Evolutionary conservation across 2,797 vertebrate species (phyloP).

Genomic region (Xyrichtys novacula): DNA sequence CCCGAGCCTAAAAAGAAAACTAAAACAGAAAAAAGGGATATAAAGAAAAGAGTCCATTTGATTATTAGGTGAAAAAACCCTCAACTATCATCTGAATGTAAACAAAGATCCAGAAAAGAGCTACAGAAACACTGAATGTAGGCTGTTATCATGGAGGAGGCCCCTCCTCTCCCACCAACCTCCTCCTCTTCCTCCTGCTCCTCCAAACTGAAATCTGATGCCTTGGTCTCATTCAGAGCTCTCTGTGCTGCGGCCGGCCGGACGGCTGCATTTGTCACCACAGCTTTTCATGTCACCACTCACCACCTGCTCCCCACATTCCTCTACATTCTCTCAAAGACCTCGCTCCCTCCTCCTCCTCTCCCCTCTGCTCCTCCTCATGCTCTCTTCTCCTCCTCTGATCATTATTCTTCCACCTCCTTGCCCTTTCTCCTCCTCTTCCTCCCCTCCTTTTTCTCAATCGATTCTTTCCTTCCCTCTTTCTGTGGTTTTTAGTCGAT

Average conservation of each 20-base stretch:
- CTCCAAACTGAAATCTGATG: slow-evolving; percentile 66
- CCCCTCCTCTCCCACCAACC: neutral
- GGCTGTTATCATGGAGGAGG: slow-evolving; percentile 1
- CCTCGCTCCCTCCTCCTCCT: slow-evolving; percentile 59
- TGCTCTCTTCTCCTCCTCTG: slow-evolving; percentile 7
- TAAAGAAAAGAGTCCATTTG: too few species aligned
- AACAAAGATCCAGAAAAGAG: neutral
- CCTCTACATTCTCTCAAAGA: slow-evolving; percentile 84
- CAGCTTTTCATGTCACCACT: slow-evolving; percentile 86
- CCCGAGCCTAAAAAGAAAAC: too few species aligned
- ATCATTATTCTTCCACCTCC: slow-evolving; percentile 15
- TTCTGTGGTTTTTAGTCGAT: slow-evolving; percentile 40
- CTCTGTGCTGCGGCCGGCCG: slow-evolving; percentile 67
- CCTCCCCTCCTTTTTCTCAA: slow-evolving; percentile 33
- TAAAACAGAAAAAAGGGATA: too few species aligned
- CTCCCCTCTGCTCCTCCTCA: slow-evolving; percentile 53
- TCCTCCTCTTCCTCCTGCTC: neutral
- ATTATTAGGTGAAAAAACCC: too few species aligned
- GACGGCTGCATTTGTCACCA: slow-evolving; percentile 84
- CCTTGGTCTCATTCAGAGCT: slow-evolving; percentile 72
- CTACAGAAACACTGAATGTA: neutral
- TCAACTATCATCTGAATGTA: neutral
- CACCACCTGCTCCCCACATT: slow-evolving; percentile 88
- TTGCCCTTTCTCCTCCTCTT: slow-evolving; percentile 2
- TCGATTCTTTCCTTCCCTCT: slow-evolving; percentile 28